phyloP scores from a whole-genome alignment of 2,888 invertebrate genomes.

The Philereme vetulata region DNA sequence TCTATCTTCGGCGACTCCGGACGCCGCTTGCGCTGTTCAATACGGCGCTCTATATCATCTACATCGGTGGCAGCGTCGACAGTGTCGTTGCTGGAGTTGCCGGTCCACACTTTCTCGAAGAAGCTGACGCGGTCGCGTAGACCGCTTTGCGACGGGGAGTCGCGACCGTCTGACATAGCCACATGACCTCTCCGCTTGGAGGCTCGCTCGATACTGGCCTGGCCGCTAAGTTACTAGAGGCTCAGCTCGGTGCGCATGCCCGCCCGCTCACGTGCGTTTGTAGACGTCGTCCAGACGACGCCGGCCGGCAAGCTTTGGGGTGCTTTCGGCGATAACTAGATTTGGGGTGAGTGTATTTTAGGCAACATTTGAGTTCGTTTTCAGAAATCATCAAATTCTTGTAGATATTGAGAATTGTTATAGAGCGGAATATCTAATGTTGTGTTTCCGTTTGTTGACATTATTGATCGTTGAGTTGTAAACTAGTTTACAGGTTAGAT shows the following conservation, averaged over 20 bases:
- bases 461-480: constrained; percentile 18
- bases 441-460: constrained; percentile 1
- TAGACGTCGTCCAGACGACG: constrained; percentile 67
- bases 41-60: constrained; percentile 84
- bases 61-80: constrained; percentile 80
- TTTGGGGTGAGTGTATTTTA: constrained; percentile 29
- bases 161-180: constrained; percentile 80
- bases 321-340: constrained; percentile 35
- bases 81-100: constrained; percentile 70
- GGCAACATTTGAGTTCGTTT: constrained; percentile 17
- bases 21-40: constrained; percentile 82
- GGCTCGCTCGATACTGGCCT: constrained; percentile 81
- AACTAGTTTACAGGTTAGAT: constrained; percentile 21
- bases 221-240: constrained; percentile 48
- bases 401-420: too few species aligned
- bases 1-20: constrained; percentile 84
- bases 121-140: constrained; percentile 90
- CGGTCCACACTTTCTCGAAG: constrained; percentile 91
- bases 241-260: constrained; percentile 55
- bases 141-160: constrained; percentile 79
- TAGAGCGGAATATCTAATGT: neutral
- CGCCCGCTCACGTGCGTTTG: constrained; percentile 57
- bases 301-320: constrained; percentile 46
- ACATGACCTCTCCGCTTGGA: constrained; percentile 76
- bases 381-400: constrained; percentile 2